phyloP scores from a whole-genome alignment of 2,797 vertebrate genomes.

The Liparis tanakae region DNA sequence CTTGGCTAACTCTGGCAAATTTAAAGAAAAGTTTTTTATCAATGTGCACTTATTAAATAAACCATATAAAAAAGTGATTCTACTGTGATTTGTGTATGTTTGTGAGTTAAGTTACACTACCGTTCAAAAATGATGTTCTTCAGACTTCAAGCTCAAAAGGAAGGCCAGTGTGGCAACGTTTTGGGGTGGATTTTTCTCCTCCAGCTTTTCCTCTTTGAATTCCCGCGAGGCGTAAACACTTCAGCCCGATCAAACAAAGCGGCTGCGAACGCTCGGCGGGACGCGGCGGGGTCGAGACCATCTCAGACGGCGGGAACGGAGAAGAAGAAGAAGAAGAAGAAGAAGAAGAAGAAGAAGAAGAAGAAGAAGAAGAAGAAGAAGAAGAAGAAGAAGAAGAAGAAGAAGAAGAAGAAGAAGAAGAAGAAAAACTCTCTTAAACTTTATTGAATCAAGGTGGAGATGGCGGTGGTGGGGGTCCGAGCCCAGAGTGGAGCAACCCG shows the following conservation, averaged over 20 bases:
- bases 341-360: slow-evolving; percentile 13
- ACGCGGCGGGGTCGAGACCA: no score
- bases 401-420: slow-evolving; percentile 15
- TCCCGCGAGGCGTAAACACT: slow-evolving; percentile 21
- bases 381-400: slow-evolving; percentile 23
- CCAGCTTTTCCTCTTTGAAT: slow-evolving; percentile 15
- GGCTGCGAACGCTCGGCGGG: no score
- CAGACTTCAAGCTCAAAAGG: no score
- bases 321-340: slow-evolving; percentile 14
- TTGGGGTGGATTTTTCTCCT: slow-evolving; percentile 14
- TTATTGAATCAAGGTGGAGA: slow-evolving; percentile 71
- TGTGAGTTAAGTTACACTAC: no score
- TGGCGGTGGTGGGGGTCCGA: slow-evolving; percentile 41
- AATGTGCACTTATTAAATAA: no score
- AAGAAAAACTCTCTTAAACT: slow-evolving; percentile 48
- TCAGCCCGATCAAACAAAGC: slow-evolving; percentile 57
- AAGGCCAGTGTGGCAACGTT: no score
- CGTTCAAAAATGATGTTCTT: no score
- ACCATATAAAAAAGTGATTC: no score
- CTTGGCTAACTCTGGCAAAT: no score
- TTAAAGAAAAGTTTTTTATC: no score
- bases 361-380: slow-evolving; percentile 23
- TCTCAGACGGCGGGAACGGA: slow-evolving; percentile 50
- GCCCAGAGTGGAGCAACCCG: slow-evolving; percentile 31
- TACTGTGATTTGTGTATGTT: no score